phyloP scores from a whole-genome alignment of 1,140 invertebrate species.

The Dryas iulia region DNA sequence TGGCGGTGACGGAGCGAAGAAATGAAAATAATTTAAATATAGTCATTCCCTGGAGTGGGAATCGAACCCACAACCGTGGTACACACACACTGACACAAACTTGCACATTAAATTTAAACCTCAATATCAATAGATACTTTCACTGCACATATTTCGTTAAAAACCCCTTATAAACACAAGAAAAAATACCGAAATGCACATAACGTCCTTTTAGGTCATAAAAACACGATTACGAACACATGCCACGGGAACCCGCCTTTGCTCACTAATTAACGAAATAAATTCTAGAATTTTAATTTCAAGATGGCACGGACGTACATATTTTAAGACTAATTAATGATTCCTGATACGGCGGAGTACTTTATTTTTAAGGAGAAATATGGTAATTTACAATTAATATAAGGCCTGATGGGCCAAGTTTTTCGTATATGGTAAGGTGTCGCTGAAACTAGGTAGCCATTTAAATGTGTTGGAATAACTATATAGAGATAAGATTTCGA shows the following conservation, averaged over 20 bases:
- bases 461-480: not conserved
- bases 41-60: too few relatives aligned
- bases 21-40: too few relatives aligned
- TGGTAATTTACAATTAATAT: slow-evolving; percentile 13
- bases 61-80: too few relatives aligned
- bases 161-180: too few relatives aligned
- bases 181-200: not conserved
- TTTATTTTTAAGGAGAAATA: slow-evolving; percentile 6
- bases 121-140: too few relatives aligned
- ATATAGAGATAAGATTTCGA: not conserved
- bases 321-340: slow-evolving; percentile 20
- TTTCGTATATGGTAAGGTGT: not conserved
- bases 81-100: too few relatives aligned
- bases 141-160: too few relatives aligned
- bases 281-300: slow-evolving; percentile 19
- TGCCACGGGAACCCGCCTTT: not conserved
- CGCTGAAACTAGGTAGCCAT: not conserved
- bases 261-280: slow-evolving; percentile 16
- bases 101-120: too few relatives aligned
- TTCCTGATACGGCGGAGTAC: slow-evolving; percentile 6
- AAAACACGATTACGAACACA: not conserved
- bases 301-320: slow-evolving; percentile 5
- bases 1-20: too few relatives aligned
- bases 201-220: not conserved
- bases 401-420: not conserved